phyloP scores from a whole-genome alignment of 2,797 vertebrate genomes.

The Cossypha dichroa region DNA sequence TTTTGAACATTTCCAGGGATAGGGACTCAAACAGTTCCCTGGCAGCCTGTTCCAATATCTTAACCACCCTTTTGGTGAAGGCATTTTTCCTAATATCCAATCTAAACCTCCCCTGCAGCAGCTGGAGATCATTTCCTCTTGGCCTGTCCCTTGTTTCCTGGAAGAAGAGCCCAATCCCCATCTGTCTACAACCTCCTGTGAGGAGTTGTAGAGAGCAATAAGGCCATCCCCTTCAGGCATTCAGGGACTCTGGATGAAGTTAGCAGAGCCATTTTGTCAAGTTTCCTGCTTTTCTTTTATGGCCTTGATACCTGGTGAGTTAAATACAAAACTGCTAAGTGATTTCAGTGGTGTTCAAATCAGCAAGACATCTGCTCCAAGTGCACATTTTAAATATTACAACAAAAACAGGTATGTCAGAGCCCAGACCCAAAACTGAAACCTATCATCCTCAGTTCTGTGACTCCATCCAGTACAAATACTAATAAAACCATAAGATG shows the following conservation, averaged over 20 bases:
- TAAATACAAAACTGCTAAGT: not conserved
- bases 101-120: not conserved
- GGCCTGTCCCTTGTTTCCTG: not conserved
- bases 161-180: no score
- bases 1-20: not conserved
- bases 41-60: not conserved
- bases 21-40: not conserved
- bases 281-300: not conserved
- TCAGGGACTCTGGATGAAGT: not conserved
- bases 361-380: not conserved
- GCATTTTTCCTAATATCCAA: not conserved
- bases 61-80: not conserved
- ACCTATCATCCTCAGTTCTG: not conserved
- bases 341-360: not conserved
- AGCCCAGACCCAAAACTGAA: not conserved
- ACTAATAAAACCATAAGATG: rapidly evolving
- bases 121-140: not conserved
- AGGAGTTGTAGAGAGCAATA: rapidly evolving
- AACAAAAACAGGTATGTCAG: not conserved
- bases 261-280: not conserved
- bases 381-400: not conserved
- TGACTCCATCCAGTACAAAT: not conserved
- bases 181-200: not conserved
- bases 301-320: not conserved
- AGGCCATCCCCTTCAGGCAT: not conserved